phyloP scores from a whole-genome alignment of 2,113 vertebrate species.

The Oreotragus oreotragus region DNA sequence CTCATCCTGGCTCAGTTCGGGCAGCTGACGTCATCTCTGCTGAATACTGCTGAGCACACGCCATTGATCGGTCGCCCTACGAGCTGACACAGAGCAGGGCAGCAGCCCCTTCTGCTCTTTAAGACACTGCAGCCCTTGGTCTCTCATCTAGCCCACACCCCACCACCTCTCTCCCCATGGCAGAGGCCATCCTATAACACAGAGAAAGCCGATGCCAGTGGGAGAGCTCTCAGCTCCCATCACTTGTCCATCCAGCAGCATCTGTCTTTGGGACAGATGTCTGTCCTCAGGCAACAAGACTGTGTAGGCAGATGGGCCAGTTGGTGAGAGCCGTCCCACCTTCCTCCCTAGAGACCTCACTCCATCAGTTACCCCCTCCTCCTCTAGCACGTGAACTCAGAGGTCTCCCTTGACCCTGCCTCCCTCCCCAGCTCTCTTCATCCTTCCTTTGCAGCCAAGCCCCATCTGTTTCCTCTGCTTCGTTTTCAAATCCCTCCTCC shows the following conservation, averaged over 20 bases:
- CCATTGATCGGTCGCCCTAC: not conserved
- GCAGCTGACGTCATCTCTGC: not conserved
- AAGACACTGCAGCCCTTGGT: not conserved
- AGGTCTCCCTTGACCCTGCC: not conserved
- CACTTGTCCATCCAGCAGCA: not conserved
- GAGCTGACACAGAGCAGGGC: not conserved
- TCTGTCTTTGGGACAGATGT: not conserved
- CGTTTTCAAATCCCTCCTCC: not conserved
- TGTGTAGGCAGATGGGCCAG: not conserved
- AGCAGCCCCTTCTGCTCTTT: not conserved
- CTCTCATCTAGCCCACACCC: not conserved
- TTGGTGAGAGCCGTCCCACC: not conserved
- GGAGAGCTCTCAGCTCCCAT: not conserved
- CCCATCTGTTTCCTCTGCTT: not conserved
- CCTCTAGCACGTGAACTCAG: not conserved
- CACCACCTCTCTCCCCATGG: not conserved
- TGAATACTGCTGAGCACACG: not conserved
- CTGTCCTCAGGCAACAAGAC: not conserved
- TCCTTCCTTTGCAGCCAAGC: not conserved
- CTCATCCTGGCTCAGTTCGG: not conserved
- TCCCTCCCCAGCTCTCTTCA: not conserved
- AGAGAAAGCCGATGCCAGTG: not conserved
- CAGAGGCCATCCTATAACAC: not conserved
- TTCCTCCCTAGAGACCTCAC: not conserved
- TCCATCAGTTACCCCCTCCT: rapidly evolving